Percentiles rank a stretch among this genome's conserved stretches.
These are phyloP conservation scores for Drosophila bunnanda DNA, from an alignment of 2,888 invertebrate species.

Conservation along the genomic window DNA sequence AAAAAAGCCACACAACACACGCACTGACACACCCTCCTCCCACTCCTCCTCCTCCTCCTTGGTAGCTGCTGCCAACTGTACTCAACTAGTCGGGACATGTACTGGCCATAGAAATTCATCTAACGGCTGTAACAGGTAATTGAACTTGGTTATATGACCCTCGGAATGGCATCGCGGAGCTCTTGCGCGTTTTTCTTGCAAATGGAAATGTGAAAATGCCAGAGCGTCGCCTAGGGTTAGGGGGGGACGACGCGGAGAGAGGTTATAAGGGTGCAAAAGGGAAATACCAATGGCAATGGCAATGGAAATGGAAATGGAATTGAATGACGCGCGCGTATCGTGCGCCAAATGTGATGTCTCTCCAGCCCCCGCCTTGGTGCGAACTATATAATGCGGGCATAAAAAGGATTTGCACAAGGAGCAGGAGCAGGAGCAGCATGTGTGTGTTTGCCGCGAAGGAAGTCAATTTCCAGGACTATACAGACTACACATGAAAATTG, in stretches of 20 bases:
- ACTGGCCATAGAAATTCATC: slow-evolving; percentile 84
- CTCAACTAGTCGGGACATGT: slow-evolving; percentile 80
- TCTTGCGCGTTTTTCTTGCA: slow-evolving; percentile 6
- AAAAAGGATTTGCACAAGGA: slow-evolving; percentile 82
- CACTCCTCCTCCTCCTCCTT: slow-evolving; percentile 8
- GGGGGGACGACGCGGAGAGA: background rate
- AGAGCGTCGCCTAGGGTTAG: background rate
- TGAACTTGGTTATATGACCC: slow-evolving; percentile 82
- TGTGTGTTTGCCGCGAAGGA: slow-evolving; percentile 6
- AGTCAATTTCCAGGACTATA: slow-evolving; percentile 39
- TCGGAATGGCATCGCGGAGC: slow-evolving; percentile 61
- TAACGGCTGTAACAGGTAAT: slow-evolving; percentile 84
- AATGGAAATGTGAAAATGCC: slow-evolving; percentile 46
- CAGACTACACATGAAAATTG: slow-evolving; percentile 61
- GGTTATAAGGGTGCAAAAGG: slow-evolving; percentile 10
- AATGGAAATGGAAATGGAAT: slow-evolving; percentile 70
- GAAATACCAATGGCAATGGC: slow-evolving; percentile 13
- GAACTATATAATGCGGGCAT: slow-evolving; percentile 81
- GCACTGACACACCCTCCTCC: background rate
- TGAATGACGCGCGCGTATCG: slow-evolving; percentile 69
- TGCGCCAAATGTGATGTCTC: slow-evolving; percentile 56
- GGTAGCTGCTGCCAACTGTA: slow-evolving; percentile 38
- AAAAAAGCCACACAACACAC: slow-evolving; percentile 56
- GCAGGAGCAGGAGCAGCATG: background rate
- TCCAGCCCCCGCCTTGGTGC: slow-evolving; percentile 42